Conservation (phyloP, 2,113 vertebrate species). For the Coturnix japonica region DNA sequence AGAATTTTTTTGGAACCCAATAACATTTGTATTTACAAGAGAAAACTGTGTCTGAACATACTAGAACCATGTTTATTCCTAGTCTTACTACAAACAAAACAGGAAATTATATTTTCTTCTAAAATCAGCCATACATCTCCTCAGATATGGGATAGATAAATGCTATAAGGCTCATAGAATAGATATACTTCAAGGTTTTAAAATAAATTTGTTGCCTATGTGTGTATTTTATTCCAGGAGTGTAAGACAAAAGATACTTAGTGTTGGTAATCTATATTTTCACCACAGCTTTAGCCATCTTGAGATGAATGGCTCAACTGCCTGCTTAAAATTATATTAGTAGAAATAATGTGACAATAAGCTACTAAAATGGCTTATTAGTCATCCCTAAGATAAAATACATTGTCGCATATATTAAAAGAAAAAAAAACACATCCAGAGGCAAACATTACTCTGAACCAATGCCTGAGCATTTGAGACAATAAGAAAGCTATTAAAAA, state of each 20-base stretch:
- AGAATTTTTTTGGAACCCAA: not conserved
- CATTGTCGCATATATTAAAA: not conserved
- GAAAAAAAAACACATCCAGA: not conserved
- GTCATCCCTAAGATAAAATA: not conserved
- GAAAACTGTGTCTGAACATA: not conserved
- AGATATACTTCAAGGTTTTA: not conserved
- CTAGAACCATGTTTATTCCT: not conserved
- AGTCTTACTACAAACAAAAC: not conserved
- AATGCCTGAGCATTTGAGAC: not conserved
- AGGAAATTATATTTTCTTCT: not conserved
- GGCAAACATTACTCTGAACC: not conserved
- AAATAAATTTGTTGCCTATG: not conserved
- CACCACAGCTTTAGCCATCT: not conserved
- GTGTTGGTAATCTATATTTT: not conserved
- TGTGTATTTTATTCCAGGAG: not conserved
- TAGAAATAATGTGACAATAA: not conserved
- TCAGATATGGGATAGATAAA: not conserved
- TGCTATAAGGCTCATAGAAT: not conserved
- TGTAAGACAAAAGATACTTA: not conserved
- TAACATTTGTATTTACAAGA: not conserved
- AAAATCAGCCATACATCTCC: not conserved
- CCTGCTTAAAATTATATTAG: not conserved
- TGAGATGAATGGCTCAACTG: not conserved
- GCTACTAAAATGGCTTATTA: not conserved
- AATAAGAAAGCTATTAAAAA: not conserved